phyloP scores from a whole-genome alignment of 2,888 invertebrate species.

The Drosophila nigricruria region DNA sequence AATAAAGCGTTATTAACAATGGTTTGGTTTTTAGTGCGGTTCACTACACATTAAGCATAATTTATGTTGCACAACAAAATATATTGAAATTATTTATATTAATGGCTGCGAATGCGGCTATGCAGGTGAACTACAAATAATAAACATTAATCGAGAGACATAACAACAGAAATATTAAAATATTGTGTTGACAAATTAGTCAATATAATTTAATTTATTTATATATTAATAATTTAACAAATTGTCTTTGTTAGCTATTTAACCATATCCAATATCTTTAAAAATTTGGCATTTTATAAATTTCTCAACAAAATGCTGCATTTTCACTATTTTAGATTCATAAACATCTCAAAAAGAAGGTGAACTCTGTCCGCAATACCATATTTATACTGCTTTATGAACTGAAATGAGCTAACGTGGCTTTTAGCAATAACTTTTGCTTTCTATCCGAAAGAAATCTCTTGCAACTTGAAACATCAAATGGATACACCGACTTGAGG shows the following conservation, averaged over 20 bases:
- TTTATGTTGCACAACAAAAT: conserved; percentile 39
- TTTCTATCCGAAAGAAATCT: too few species aligned
- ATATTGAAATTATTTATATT: conserved; percentile 50
- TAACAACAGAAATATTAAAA: conserved; percentile 2
- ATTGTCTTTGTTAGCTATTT: not conserved
- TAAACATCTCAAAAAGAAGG: too few species aligned
- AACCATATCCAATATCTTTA: not conserved
- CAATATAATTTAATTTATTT: conserved; percentile 8
- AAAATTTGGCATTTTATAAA: too few species aligned
- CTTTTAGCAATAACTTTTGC: too few species aligned
- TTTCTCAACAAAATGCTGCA: too few species aligned
- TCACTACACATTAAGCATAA: conserved; percentile 49
- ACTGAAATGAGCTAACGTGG: too few species aligned
- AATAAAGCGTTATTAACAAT: conserved; percentile 59
- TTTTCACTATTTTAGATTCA: too few species aligned
- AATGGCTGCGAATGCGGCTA: conserved; percentile 26
- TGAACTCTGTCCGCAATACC: too few species aligned
- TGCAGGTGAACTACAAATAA: conserved; percentile 46
- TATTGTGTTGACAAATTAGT: conserved; percentile 37
- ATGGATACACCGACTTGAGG: too few species aligned
- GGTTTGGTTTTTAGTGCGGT: conserved; percentile 42
- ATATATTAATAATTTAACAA: not conserved
- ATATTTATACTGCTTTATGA: too few species aligned
- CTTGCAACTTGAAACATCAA: too few species aligned
- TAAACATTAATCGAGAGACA: conserved; percentile 16